A percentile compares a stretch with the other conserved stretches of the same genome.
Conservation (phyloP, 1,140 invertebrate genomes). For the Zaprionus inermis region DNA sequence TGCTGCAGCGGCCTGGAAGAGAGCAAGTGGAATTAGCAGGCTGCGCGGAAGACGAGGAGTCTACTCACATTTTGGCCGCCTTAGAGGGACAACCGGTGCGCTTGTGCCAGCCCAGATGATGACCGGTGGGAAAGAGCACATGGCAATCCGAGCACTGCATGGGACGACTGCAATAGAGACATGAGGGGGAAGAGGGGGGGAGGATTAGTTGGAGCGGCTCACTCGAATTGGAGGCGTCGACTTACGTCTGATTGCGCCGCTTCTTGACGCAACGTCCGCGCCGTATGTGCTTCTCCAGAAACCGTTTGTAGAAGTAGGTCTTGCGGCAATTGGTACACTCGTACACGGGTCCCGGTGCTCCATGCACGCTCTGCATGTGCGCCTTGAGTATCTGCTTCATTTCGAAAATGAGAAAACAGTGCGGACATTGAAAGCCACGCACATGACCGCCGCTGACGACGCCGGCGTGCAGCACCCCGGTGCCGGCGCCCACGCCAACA, state of each 20-base stretch:
- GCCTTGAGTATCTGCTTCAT: slow-evolving; percentile 82
- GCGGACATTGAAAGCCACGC: slow-evolving; percentile 74
- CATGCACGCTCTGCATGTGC: slow-evolving; percentile 81
- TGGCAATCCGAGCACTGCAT: slow-evolving; percentile 83
- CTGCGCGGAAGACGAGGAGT: not conserved
- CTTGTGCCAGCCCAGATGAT: slow-evolving; percentile 83
- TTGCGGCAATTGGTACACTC: slow-evolving; percentile 83
- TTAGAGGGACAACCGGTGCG: slow-evolving; percentile 81
- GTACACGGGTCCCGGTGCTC: slow-evolving; percentile 74
- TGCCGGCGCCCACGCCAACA: not conserved
- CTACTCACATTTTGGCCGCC: slow-evolving; percentile 77
- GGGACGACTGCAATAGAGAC: slow-evolving; percentile 57
- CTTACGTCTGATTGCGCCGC: slow-evolving; percentile 81
- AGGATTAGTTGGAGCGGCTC: not conserved
- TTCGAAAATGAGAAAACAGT: slow-evolving; percentile 77
- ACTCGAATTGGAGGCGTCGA: not conserved
- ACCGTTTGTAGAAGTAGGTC: slow-evolving; percentile 82
- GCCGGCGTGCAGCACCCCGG: not conserved
- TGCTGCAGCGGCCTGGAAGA: slow-evolving; percentile 74
- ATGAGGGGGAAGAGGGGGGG: not conserved
- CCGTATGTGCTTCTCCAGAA: slow-evolving; percentile 79
- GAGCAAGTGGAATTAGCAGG: not conserved
- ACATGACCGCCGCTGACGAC: not conserved
- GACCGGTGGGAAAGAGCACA: slow-evolving; percentile 81
- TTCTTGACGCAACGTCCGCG: slow-evolving; percentile 83